phyloP scores from a whole-genome alignment of 2,113 vertebrate genomes.

The Labrus mixtus region DNA sequence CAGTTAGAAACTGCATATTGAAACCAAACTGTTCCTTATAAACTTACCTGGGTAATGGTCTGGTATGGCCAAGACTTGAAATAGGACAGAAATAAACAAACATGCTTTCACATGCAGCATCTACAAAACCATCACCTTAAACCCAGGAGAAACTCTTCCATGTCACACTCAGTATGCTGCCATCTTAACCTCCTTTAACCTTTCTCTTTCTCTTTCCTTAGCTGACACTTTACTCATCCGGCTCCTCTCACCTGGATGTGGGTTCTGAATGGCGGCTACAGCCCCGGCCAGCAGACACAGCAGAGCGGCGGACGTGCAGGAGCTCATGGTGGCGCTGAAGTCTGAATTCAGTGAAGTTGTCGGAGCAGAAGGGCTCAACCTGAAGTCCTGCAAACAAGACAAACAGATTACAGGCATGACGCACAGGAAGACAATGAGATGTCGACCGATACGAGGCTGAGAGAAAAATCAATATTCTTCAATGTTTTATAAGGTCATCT shows the following conservation, averaged over 20 bases:
- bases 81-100: too few relatives aligned
- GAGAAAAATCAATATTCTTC: not conserved
- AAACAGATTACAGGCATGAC: not conserved
- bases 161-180: too few relatives aligned
- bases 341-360: conserved; percentile 9
- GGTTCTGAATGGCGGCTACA: conserved; percentile 43
- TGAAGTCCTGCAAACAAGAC: conserved; percentile 4
- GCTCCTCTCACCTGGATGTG: conserved; percentile 63
- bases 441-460: not conserved
- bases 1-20: too few relatives aligned
- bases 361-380: not conserved
- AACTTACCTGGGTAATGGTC: too few relatives aligned
- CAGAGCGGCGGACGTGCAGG: conserved; percentile 32
- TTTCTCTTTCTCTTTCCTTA: not conserved
- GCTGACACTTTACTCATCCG: not conserved
- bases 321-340: conserved; percentile 64
- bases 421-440: not conserved
- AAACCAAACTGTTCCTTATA: too few relatives aligned
- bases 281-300: conserved; percentile 65
- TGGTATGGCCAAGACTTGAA: too few relatives aligned
- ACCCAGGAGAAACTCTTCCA: not conserved
- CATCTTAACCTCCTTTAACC: too few relatives aligned
- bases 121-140: too few relatives aligned
- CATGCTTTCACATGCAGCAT: too few relatives aligned
- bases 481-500: not conserved